Base-by-base conservation (phyloP, 1,140 invertebrate species). In the Zophobas morio region DNA sequence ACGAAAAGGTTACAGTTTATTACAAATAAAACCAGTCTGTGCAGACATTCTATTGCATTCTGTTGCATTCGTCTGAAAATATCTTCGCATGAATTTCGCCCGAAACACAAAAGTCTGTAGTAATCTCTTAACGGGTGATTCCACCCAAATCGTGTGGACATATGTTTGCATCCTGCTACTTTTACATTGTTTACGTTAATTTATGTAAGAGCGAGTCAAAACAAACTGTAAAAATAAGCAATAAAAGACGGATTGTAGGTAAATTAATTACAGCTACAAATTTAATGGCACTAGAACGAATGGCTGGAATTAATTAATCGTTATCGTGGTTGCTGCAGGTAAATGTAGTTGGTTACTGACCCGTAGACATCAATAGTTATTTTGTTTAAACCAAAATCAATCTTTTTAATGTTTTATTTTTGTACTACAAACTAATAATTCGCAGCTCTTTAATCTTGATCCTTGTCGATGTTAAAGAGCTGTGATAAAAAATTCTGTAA, bases 11-110 rank as follows among this genome's bases (percentile, higher is more conserved):
- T 54, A 54, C 53, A 54, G 53, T 54, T 54, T 54, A 54, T 54
- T 54, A 54, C 53, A 34, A 54, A 54, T 54, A 54, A 54, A 54
- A 54, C 32, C 53, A 54, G 53, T 54, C 53, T 54, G 53, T 54
- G 53, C 53, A 54, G 53, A 20, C 53, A 54, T 54, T 54, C 35
- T 34, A 54, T 20, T 54, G 53, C 53, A 54, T 54, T 54, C 53
- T 20, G 53, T 32, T 54, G 53, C 33, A 20, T 20, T 20, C 20
- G 20, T 20, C 20, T 20, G 53, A 54, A 54, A 54, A 54, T 54
- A 54, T 54, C 53, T 6, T 54, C 53, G 53, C 6, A 54, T 54
- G 53, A 54, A 54, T 54, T 54, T 54, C 6, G 32, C 35, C 53
- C 8, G 53, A 54, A 54, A 54, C 53, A 54, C 32, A 54, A 54